Evolutionary conservation across 2,797 vertebrate genomes (phyloP).

Genomic region (Gallirallus australis): DNA sequence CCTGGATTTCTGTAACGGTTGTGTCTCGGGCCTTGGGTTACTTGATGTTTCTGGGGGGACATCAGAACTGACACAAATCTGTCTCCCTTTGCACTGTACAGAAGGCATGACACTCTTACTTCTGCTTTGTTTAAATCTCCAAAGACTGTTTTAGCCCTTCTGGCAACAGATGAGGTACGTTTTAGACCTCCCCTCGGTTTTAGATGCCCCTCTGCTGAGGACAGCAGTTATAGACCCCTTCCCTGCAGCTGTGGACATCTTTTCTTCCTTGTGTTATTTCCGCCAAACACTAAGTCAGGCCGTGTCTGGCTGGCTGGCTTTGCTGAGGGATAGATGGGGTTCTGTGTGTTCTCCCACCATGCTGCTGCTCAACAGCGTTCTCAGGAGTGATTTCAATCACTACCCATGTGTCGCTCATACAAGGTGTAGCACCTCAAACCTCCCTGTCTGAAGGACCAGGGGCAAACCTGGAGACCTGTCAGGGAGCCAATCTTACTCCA

Average conservation of each 20-base stretch:
- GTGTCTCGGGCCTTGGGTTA: neutral
- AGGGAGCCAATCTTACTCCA: neutral
- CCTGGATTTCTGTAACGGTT: neutral
- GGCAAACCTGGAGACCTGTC: neutral
- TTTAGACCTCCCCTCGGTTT: neutral
- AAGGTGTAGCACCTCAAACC: neutral
- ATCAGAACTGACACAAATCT: neutral
- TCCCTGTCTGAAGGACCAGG: neutral
- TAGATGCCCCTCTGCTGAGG: neutral
- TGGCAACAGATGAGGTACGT: neutral
- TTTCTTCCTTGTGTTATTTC: neutral
- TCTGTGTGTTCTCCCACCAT: neutral
- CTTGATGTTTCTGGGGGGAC: neutral
- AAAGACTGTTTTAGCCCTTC: neutral
- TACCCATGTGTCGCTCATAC: neutral
- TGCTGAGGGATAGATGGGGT: accelerated
- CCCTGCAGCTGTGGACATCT: neutral
- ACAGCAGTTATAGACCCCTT: neutral
- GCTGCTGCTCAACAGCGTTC: neutral
- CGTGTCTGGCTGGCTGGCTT: neutral
- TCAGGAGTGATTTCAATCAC: neutral
- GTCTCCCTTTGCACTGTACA: neutral
- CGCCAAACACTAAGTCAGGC: neutral
- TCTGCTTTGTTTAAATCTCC: neutral
- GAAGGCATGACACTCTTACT: neutral